A percentile compares a stretch with the other conserved stretches of the same genome.
phyloP scores from a whole-genome alignment of 2,113 vertebrate genomes.

The Caloenas nicobarica region DNA sequence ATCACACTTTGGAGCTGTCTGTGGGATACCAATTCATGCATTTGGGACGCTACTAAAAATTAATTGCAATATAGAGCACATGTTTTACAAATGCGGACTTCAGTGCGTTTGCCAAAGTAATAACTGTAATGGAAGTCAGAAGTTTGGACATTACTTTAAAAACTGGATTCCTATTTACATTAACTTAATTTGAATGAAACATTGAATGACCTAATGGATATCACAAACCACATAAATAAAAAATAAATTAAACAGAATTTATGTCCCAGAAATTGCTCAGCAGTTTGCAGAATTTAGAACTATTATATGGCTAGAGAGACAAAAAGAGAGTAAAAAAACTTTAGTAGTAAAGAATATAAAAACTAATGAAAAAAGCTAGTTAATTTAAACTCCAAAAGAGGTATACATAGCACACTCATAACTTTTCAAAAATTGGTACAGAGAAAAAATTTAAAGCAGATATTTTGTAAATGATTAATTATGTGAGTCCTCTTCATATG shows the following conservation, averaged over 20 bases:
- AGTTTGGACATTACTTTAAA: not conserved
- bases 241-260: not conserved
- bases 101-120: slow-evolving; percentile 33
- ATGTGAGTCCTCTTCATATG: not conserved
- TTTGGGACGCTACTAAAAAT: not conserved
- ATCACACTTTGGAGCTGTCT: not conserved
- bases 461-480: not conserved
- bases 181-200: slow-evolving; percentile 15
- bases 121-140: slow-evolving; percentile 38
- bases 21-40: not conserved
- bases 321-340: not conserved
- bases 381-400: not conserved
- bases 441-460: not conserved
- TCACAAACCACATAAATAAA: not conserved
- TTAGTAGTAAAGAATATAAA: not conserved
- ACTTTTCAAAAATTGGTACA: not conserved
- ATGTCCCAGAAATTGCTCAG: not conserved
- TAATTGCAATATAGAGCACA: not conserved
- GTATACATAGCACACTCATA: not conserved
- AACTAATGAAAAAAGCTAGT: not conserved
- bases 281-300: not conserved
- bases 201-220: not conserved
- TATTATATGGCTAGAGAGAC: not conserved
- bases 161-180: not conserved
- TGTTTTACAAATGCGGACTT: not conserved